Evolutionary conservation across 2,888 invertebrate species (phyloP), one percentile per base, ranked within the genome.

Genomic region (Antheraea assamensis): DNA sequence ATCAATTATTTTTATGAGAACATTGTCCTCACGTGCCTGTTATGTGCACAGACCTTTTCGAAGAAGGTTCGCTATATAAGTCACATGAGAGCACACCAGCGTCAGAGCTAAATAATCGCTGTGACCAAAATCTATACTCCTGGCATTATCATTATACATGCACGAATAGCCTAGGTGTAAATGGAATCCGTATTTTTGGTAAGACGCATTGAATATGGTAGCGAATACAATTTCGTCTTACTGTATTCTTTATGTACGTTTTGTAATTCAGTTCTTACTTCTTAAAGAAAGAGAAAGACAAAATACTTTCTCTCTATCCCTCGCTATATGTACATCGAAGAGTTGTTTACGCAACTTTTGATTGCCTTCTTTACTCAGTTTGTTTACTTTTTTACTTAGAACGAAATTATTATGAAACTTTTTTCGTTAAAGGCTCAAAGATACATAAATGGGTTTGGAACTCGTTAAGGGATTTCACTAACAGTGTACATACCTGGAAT

Each of bases 261-360:
- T 30, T 17, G 5, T 64, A 17, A 30, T 17, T 64, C 27, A 17
- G 30, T 30, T 15, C 27, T 17, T 19, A 17, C 61, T 0, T 64
- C 17, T 21, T 30, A 64, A 30, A 64, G 27, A 5, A 27, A 17
- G 10, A 64, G 13, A 5, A 30, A 17, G 10, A 61, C 17, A 13
- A 15, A 13, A 13, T 64, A 17, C 24, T 30, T 64, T 30, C 27
- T 3, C 61, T 64, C 17, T 64, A 17, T 30, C 27, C 30, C 21
- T 30, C 30, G 61, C 61, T 64, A 64, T 64, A 64, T 30, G 61
- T 64, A 88, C 88, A 87, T 84, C 87, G 85, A 86, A 89, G 92
- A 90, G 88, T 92, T 91, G 88, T 91, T 92, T 90, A 90, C 88
- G 82, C 87, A 92, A 93, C 90, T 93, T 93, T 90, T 92, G 93